phyloP scores from a whole-genome alignment of 2,113 vertebrate species.

The Heterotis niloticus region DNA sequence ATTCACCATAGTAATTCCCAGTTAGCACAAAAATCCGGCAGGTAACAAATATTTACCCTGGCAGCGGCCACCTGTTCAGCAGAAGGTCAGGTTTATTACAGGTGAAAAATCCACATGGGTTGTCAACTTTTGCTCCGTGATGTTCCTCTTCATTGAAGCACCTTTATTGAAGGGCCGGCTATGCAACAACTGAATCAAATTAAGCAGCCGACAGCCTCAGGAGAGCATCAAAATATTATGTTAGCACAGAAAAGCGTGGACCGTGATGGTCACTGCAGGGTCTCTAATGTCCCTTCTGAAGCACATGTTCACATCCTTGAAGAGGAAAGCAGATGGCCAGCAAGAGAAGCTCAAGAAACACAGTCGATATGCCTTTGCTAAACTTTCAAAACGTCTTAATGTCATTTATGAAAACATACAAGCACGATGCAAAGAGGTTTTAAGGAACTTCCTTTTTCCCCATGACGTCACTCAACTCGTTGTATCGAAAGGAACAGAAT shows the following conservation, averaged over 20 bases:
- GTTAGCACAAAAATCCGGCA: slow-evolving; percentile 41
- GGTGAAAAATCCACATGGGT: not conserved
- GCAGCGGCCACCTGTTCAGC: slow-evolving; percentile 18
- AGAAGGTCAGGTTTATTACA: slow-evolving; percentile 28
- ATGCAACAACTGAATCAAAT: not conserved
- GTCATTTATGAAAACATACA: not conserved
- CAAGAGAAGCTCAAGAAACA: not conserved
- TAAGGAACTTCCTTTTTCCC: not conserved
- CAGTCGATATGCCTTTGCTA: not conserved
- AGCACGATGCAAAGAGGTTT: not conserved
- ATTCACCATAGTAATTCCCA: too few relatives aligned
- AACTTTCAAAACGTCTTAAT: not conserved
- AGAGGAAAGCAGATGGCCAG: not conserved
- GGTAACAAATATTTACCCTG: slow-evolving; percentile 33
- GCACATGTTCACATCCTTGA: not conserved
- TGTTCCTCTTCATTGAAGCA: not conserved
- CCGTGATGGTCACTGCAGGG: not conserved
- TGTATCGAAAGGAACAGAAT: too few relatives aligned
- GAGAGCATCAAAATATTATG: not conserved
- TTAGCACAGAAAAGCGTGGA: not conserved
- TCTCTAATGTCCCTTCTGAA: not conserved
- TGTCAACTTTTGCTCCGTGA: not conserved
- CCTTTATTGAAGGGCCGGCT: slow-evolving; percentile 10
- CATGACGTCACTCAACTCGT: too few relatives aligned
- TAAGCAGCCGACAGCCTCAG: not conserved